Evolutionary conservation across 2,113 vertebrate genomes (phyloP), one percentile per base, ranked within the genome.

Genomic region (Rhadina sibilatrix): DNA sequence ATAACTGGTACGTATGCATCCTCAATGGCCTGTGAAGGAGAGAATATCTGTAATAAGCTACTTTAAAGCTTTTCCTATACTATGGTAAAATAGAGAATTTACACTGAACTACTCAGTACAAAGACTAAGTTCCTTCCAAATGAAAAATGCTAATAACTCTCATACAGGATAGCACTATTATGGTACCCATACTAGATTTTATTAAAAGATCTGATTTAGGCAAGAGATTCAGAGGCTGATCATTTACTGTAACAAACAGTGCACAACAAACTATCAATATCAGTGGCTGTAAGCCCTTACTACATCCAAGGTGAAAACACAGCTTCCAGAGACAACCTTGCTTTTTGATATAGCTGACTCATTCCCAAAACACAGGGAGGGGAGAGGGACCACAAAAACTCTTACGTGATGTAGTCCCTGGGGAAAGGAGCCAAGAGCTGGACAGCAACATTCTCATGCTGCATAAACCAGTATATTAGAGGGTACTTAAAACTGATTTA

Each of bases 1-100:
- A 99, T 98, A 97, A 99, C 99, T 11, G 99, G 99, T 81, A 99
- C 99, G 97, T 99, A 99, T 12, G 99, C 99, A 97, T 99, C 99
- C 96, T 99, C 99, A 47, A 99, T 99, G 94, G 99, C 99, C 99
- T 99, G 94, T 49, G 93, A 97, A 94, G 21, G 37, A 91, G 68
- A 93, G 9, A 77, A 60, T 31, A 84, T 44, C 11, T 27, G 9
- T 74, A 87, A 83, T 87, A 56, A 93, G 16, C n/a, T 60, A 40
- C 28, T 68, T 75, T 3, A 9, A 47, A 15, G 4, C 33, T 76
- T 82, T 46, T 37, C 30, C 23, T 35, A 5, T 38, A 24, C 18
- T 27, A 20, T 10, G 3, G 13, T 27, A 72, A 37, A 56, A 60
- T 4, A 52, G 18, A 78, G 40, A 44, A 78, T 23, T 91, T 47